These are phyloP conservation scores for Silurus glanis DNA, from an alignment of 2,113 vertebrate species.

Conservation along the genomic window DNA sequence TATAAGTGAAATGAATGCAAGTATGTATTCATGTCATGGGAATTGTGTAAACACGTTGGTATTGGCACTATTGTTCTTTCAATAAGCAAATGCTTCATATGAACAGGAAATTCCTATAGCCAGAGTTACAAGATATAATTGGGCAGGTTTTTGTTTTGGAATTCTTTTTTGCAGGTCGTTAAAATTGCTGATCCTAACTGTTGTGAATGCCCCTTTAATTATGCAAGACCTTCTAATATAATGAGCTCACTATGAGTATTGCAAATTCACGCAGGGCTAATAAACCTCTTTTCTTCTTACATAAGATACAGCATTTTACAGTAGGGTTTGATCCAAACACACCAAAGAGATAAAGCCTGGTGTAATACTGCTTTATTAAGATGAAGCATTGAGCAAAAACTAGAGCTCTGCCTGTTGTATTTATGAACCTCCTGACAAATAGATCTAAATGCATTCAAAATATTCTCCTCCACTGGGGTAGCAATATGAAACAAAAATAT, in stretches of 20 bases:
- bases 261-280: not conserved
- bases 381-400: not conserved
- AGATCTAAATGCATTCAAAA: not conserved
- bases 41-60: not conserved
- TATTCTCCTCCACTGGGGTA: not conserved
- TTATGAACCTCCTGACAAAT: not conserved
- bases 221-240: conserved; percentile 16
- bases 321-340: not conserved
- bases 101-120: conserved; percentile 13
- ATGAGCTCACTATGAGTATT: conserved; percentile 3
- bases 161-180: conserved; percentile 15
- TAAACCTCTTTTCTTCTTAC: not conserved
- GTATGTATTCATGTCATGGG: not conserved
- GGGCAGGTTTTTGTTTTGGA: not conserved
- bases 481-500: not conserved
- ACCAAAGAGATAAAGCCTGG: not conserved
- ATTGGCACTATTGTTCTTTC: not conserved
- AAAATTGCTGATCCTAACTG: conserved; percentile 11
- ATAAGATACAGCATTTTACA: not conserved
- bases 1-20: not conserved
- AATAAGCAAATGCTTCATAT: not conserved
- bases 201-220: conserved; percentile 15
- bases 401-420: not conserved
- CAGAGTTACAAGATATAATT: conserved; percentile 27
- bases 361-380: not conserved